These are phyloP conservation scores for Heliconius himera DNA, from an alignment of 1,140 invertebrate species.

Conservation along the genomic window DNA sequence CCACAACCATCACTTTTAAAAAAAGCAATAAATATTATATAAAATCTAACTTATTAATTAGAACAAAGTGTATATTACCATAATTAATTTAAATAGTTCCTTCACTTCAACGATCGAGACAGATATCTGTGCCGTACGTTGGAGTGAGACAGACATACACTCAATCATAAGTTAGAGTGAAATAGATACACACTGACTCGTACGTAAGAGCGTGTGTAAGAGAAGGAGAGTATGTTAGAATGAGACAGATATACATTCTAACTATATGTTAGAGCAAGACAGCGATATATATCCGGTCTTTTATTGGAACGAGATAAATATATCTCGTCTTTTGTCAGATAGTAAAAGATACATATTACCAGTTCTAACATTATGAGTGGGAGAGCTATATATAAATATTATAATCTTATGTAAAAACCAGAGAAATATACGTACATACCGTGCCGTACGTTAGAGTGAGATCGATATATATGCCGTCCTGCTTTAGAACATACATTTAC, in stretches of 20 bases:
- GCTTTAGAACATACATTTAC: too few species aligned
- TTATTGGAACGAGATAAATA: neutral
- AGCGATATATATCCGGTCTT: neutral
- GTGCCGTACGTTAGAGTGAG: neutral
- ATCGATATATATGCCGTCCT: neutral
- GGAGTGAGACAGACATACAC: neutral
- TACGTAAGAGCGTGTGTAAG: too few species aligned
- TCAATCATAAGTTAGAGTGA: neutral
- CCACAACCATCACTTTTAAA: neutral
- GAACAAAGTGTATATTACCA: neutral
- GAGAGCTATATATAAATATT: too few species aligned
- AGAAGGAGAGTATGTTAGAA: neutral
- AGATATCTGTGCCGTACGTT: neutral
- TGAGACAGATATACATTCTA: neutral
- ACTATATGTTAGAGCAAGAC: neutral
- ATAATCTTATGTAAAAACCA: too few species aligned
- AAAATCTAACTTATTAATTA: neutral
- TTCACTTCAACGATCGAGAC: neutral
- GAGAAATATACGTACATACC: too few species aligned
- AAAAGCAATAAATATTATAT: neutral
- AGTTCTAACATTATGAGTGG: too few species aligned
- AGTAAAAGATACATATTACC: too few species aligned
- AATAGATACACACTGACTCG: neutral
- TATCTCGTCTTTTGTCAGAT: neutral
- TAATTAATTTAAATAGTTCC: constrained; percentile 11